Percentiles rank a stretch among this genome's conserved stretches.
Conservation (phyloP, 2,888 invertebrate species). For the Archips xylosteana region DNA sequence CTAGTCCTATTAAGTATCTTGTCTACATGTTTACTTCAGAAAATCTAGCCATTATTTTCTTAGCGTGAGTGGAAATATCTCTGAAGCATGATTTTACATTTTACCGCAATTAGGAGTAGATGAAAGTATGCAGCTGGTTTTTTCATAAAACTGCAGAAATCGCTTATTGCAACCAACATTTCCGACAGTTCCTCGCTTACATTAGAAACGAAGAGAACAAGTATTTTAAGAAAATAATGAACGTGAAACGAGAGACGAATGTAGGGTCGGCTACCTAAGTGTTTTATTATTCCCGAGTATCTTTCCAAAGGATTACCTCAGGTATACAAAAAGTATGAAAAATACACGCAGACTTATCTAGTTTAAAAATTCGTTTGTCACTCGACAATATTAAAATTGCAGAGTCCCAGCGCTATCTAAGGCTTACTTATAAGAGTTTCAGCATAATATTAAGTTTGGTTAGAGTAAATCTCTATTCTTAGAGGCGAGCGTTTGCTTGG, state of each 20-base stretch:
- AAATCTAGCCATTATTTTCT: slow-evolving; percentile 6
- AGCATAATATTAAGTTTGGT: slow-evolving; percentile 69
- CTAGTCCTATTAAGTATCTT: not conserved
- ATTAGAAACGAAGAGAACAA: not conserved
- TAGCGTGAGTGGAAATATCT: slow-evolving; percentile 15
- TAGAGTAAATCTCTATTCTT: slow-evolving; percentile 66
- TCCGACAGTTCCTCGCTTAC: slow-evolving; percentile 9
- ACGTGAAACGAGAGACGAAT: slow-evolving; percentile 8
- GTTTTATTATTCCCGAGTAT: slow-evolving; percentile 17
- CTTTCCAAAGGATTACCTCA: slow-evolving; percentile 17
- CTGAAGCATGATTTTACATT: slow-evolving; percentile 1
- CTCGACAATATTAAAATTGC: slow-evolving; percentile 71
- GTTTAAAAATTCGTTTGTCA: slow-evolving; percentile 58
- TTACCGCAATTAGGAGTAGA: slow-evolving; percentile 5
- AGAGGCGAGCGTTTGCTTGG: slow-evolving; percentile 52
- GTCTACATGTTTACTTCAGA: not conserved
- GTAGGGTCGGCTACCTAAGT: slow-evolving; percentile 10
- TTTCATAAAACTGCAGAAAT: slow-evolving; percentile 5
- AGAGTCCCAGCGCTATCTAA: slow-evolving; percentile 66
- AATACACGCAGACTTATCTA: slow-evolving; percentile 48
- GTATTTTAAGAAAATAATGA: slow-evolving; percentile 12
- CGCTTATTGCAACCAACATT: slow-evolving; percentile 1
- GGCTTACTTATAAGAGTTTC: slow-evolving; percentile 66
- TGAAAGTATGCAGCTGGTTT: slow-evolving; percentile 11
- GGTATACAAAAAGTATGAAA: slow-evolving; percentile 11